Conservation (phyloP, 2,888 invertebrate genomes). For the Adelphocoris suturalis region DNA sequence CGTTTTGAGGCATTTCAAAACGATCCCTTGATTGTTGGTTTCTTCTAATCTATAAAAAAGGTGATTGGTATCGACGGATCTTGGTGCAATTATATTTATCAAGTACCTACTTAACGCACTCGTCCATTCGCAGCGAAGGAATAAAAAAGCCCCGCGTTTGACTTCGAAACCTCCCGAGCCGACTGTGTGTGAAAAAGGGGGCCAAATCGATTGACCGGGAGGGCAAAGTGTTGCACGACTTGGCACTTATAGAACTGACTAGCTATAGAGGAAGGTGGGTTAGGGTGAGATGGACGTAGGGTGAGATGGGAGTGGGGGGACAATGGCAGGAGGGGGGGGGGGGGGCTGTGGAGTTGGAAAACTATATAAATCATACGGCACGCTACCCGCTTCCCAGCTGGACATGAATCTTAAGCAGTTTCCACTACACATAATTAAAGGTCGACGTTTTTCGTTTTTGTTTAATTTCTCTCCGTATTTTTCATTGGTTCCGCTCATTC, state of each 20-base stretch:
- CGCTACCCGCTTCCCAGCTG: background rate
- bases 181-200: background rate
- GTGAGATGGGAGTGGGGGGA: background rate
- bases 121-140: slow-evolving; percentile 15
- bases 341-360: background rate
- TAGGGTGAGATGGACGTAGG: background rate
- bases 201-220: background rate
- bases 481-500: too few species aligned
- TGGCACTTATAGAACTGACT: slow-evolving; percentile 58
- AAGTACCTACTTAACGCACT: slow-evolving; percentile 38
- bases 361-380: slow-evolving; percentile 22
- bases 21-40: too few species aligned
- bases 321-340: background rate
- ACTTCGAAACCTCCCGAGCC: too few species aligned
- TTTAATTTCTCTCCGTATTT: too few species aligned
- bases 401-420: background rate
- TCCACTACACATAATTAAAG: background rate
- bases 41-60: too few species aligned
- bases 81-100: too few species aligned
- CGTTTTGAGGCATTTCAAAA: too few species aligned
- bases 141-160: too few species aligned
- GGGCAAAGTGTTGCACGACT: slow-evolving; percentile 51
- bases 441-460: background rate
- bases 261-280: background rate
- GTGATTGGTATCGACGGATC: too few species aligned